Evolutionary conservation across 1,140 invertebrate species (phyloP).

Genomic region (Trachymyrmex cornetzi): DNA sequence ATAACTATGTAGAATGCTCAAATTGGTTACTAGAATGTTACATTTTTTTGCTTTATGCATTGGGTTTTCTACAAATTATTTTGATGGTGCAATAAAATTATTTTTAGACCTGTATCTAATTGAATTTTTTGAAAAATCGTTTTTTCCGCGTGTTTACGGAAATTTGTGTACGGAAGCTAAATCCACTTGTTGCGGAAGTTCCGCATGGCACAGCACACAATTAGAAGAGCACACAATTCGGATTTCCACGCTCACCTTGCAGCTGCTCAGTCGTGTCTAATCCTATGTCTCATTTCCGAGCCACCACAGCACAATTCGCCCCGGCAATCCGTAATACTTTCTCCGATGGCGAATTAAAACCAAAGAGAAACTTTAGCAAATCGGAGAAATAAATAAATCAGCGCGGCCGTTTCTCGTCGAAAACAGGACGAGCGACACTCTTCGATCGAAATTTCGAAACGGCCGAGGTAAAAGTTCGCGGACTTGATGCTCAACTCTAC

Average conservation of each 20-base stretch:
- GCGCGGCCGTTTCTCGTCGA: no score
- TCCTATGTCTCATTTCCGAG: conserved; percentile 74
- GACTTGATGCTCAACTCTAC: not conserved
- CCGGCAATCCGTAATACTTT: conserved; percentile 64
- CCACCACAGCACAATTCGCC: conserved; percentile 54
- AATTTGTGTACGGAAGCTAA: not conserved
- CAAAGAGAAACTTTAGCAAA: conserved; percentile 40
- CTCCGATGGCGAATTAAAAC: conserved; percentile 59
- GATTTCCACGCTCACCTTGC: conserved; percentile 65
- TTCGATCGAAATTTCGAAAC: not conserved
- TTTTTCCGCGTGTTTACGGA: no score
- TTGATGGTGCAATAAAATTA: no score
- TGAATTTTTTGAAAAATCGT: no score
- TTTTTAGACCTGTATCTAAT: no score
- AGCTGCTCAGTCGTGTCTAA: conserved; percentile 67
- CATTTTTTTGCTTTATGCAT: no score
- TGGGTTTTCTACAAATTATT: no score
- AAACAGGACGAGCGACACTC: not conserved
- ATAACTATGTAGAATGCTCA: no score
- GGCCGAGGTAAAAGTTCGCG: no score
- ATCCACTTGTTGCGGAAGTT: not conserved
- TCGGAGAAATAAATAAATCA: conserved; percentile 8
- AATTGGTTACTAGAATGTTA: no score
- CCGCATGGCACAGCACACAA: not conserved
- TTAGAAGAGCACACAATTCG: not conserved